Base-by-base conservation (phyloP, 1,140 invertebrate genomes). In the Nebria ingens region DNA sequence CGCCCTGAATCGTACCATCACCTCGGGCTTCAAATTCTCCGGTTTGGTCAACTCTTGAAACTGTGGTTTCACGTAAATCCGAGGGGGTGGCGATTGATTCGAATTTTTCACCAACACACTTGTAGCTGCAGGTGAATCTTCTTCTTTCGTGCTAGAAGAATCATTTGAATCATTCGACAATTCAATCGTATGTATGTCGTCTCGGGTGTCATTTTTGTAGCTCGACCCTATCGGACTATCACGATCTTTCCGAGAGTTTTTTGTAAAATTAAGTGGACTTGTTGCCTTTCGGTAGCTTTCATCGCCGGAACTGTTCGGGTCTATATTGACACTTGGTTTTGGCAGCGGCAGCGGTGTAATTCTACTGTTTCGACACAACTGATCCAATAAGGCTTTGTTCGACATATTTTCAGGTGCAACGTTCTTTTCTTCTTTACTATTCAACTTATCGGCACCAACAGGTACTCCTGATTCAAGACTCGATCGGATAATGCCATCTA, bases 401-500 rank as follows among this genome's bases (percentile, higher is more conserved):
- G 79, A 78, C 70, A 77, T 71, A 53, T 73, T 69, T 55, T 77
- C 74, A 2, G 72, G 71, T 17, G 71, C 66, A n/a, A 67, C 53
- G 55, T 64, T 64, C 59, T 66, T 66, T 29, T 54, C 19, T 45
- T 68, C 67, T 53, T 68, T 70, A 6, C 72, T 64, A 29, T 62
- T 60, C 56, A 62, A 57, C 53, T 68, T 58, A 21, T 62, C 61
- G 52, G 56, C 59, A 42, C 51, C 20, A 52, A 49, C 59, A n/a
- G 66, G 71, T 53, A 79, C 78, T 17, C 74, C 78, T 53, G 79
- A 80, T 63, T 87, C 85, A 19, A 88, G 71, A 62, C 82, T 86
- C 58, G 86, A 87, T 57, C 87, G 76, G 62, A 91, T 91, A 56
- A 90, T 85, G 52, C 85, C 87, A 63, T 89, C 87, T 51, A 89